Conservation (phyloP, 2,888 invertebrate genomes). For the Itoplectis maculator region DNA sequence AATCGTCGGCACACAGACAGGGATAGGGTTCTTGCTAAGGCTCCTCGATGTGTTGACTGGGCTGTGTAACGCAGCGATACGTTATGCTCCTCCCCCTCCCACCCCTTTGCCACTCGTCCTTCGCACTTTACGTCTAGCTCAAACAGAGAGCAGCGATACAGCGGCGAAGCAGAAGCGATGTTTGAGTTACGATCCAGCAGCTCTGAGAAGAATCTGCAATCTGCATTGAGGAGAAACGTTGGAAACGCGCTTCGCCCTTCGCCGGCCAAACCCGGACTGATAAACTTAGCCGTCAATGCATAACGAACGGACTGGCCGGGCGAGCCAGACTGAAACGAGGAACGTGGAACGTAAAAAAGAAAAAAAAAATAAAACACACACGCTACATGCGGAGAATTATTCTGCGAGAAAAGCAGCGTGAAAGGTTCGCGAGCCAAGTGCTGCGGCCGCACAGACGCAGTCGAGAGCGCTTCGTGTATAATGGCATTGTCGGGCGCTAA, state of each 20-base stretch:
- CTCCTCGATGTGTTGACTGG: background rate
- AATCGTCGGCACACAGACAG: background rate
- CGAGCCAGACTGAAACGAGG: background rate
- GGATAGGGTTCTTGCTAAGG: background rate
- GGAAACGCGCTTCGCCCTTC: background rate
- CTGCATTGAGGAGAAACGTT: background rate
- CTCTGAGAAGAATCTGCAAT: background rate
- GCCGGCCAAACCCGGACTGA: background rate
- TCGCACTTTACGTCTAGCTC: too few relatives aligned
- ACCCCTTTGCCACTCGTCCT: too few relatives aligned
- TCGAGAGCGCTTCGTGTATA: background rate
- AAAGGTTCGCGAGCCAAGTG: background rate
- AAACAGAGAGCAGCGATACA: too few relatives aligned
- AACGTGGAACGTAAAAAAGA: background rate
- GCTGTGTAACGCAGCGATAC: background rate
- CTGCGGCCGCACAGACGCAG: background rate
- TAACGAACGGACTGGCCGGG: background rate
- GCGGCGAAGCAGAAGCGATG: background rate
- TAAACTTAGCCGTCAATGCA: background rate
- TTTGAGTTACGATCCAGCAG: background rate
- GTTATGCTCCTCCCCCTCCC: background rate
- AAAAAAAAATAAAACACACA: background rate
- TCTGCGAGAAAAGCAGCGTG: background rate
- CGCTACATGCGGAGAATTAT: background rate
- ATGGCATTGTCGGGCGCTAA: conserved; percentile 11